Conservation (phyloP, 1,140 invertebrate species). For the Melanaphis sacchari region DNA sequence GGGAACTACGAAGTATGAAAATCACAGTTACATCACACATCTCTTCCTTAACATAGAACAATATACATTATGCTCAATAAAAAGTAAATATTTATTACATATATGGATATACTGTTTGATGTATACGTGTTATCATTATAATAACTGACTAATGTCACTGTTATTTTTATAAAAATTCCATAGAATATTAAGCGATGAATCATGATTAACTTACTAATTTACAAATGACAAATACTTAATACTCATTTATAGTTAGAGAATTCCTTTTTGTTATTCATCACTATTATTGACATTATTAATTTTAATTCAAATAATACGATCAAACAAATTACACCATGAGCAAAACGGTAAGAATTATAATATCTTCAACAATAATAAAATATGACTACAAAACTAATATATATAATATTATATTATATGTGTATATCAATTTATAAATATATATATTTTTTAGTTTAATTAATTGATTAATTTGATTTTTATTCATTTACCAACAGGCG, state of each 20-base stretch:
- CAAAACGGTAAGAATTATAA: conserved; percentile 15
- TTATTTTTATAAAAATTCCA: conserved; percentile 34
- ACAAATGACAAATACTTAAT: background rate
- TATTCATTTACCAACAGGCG: conserved; percentile 71
- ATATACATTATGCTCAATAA: background rate
- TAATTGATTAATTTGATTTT: background rate
- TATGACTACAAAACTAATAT: background rate
- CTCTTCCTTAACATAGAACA: no score
- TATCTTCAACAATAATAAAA: background rate
- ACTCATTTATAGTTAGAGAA: background rate
- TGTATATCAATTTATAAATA: background rate
- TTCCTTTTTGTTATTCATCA: background rate
- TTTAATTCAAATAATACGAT: background rate
- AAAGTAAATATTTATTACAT: conserved; percentile 4
- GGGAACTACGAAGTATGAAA: no score
- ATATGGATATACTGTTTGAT: conserved; percentile 26
- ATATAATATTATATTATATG: background rate
- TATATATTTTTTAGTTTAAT: background rate
- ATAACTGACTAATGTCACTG: conserved; percentile 27
- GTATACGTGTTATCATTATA: conserved; percentile 23
- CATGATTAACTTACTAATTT: background rate
- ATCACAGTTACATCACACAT: no score
- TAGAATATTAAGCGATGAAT: background rate
- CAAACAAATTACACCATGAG: background rate
- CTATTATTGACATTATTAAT: background rate